phyloP scores from a whole-genome alignment of 2,888 invertebrate genomes.

The Acleris holmiana region DNA sequence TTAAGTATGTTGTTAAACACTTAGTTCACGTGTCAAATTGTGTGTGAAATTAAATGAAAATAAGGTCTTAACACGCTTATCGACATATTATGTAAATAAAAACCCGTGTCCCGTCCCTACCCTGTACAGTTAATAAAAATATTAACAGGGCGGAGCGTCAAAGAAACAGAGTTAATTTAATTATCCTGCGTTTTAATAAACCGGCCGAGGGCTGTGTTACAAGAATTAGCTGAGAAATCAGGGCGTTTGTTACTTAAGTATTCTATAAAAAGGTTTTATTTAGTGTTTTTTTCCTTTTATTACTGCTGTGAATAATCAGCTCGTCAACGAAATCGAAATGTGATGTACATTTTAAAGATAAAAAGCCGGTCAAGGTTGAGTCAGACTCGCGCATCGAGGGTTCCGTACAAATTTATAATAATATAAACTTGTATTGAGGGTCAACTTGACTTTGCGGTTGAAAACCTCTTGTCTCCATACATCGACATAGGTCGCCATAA shows the following conservation, averaged over 20 bases:
- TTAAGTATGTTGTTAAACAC: too few relatives aligned
- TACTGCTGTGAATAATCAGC: background rate
- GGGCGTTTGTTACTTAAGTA: constrained; percentile 28
- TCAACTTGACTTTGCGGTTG: too few relatives aligned
- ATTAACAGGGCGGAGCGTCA: constrained; percentile 72
- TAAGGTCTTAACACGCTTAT: constrained; percentile 21
- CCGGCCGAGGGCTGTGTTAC: constrained; percentile 45
- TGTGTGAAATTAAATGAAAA: too few relatives aligned
- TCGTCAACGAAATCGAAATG: too few relatives aligned
- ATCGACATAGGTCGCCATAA: too few relatives aligned
- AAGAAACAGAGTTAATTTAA: constrained; percentile 80
- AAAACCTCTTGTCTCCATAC: too few relatives aligned
- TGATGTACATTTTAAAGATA: too few relatives aligned
- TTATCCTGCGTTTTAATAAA: constrained; percentile 77
- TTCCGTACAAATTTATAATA: too few relatives aligned
- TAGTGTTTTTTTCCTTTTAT: background rate
- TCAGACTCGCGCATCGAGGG: too few relatives aligned
- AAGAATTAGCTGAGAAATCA: constrained; percentile 39
- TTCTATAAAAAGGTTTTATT: constrained; percentile 2
- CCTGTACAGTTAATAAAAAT: constrained; percentile 72
- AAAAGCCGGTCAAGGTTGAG: too few relatives aligned
- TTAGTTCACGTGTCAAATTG: too few relatives aligned
- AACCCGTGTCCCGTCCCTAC: constrained; percentile 39
- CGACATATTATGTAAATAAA: constrained; percentile 41
- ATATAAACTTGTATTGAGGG: too few relatives aligned